phyloP scores from a whole-genome alignment of 2,888 invertebrate species.

The Melangyna quadrimaculata region DNA sequence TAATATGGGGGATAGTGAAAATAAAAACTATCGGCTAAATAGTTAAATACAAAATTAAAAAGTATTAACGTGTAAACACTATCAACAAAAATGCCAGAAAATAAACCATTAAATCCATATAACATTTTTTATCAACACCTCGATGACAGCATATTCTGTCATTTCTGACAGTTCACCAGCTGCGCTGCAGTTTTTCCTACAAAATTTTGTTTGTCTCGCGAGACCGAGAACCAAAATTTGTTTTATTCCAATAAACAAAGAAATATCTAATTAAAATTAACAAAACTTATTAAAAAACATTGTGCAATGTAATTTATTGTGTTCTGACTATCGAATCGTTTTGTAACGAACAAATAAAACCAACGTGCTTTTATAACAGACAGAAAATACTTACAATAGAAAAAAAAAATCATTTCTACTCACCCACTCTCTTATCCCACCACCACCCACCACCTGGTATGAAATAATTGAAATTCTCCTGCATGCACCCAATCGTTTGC shows the following conservation, averaged over 20 bases:
- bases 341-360: conserved; percentile 31
- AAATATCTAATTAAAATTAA: conserved; percentile 14
- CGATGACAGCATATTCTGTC: conserved; percentile 16
- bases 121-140: background rate
- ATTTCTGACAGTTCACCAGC: conserved; percentile 62
- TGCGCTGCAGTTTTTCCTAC: conserved; percentile 65
- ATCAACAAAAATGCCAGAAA: background rate
- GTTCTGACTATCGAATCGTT: conserved; percentile 3
- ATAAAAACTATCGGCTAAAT: too few relatives aligned
- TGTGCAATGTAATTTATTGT: conserved; percentile 60
- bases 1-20: too few relatives aligned
- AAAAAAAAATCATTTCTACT: conserved; percentile 50
- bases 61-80: too few relatives aligned
- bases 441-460: conserved; percentile 72
- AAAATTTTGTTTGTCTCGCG: conserved; percentile 65
- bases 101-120: conserved; percentile 42
- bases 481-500: conserved; percentile 49
- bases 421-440: conserved; percentile 65
- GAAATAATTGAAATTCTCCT: conserved; percentile 69
- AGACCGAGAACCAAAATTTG: conserved; percentile 50
- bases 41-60: too few relatives aligned
- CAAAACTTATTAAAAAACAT: background rate
- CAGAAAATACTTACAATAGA: conserved; percentile 10
- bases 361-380: conserved; percentile 41
- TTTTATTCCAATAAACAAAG: conserved; percentile 57